Percentiles rank a stretch among this genome's conserved stretches.
Evolutionary conservation across 1,140 invertebrate genomes (phyloP).

Genomic region (Pomacea maculata): DNA sequence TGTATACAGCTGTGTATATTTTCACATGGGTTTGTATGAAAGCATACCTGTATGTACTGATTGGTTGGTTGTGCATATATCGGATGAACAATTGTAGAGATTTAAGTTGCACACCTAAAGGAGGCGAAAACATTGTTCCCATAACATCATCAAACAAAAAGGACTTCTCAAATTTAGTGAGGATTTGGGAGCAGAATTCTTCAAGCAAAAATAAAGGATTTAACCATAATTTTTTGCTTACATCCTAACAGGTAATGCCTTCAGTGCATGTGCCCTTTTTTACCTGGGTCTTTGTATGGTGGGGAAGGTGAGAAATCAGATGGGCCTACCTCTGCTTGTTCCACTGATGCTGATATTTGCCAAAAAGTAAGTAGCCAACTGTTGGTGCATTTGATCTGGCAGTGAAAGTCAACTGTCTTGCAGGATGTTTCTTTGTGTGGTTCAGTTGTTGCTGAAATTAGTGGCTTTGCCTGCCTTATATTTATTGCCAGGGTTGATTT

Average conservation of each 20-base stretch:
- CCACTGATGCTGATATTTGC: conserved; percentile 87
- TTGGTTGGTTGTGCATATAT: too few relatives aligned
- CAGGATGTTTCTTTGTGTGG: too few relatives aligned
- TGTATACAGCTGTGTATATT: neutral
- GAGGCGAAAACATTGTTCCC: too few relatives aligned
- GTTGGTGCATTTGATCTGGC: too few relatives aligned
- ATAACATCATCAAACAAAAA: too few relatives aligned
- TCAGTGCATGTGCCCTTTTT: conserved; percentile 90
- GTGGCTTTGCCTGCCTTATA: neutral
- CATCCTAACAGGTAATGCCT: conserved; percentile 68
- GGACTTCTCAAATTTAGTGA: too few relatives aligned
- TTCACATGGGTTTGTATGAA: neutral
- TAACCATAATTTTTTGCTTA: too few relatives aligned
- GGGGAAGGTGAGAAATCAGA: conserved; percentile 83
- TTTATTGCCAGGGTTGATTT: neutral
- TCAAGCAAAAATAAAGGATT: too few relatives aligned
- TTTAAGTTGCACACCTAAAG: too few relatives aligned
- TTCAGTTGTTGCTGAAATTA: neutral
- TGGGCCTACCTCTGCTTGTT: conserved; percentile 79
- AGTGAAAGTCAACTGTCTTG: too few relatives aligned
- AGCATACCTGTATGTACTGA: neutral
- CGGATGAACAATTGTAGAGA: too few relatives aligned
- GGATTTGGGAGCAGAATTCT: too few relatives aligned
- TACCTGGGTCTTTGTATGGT: conserved; percentile 91
- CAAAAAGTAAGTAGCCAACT: conserved; percentile 78